Evolutionary conservation across 2,888 invertebrate species (phyloP).

Genomic region (Hoplodrina ambigua): DNA sequence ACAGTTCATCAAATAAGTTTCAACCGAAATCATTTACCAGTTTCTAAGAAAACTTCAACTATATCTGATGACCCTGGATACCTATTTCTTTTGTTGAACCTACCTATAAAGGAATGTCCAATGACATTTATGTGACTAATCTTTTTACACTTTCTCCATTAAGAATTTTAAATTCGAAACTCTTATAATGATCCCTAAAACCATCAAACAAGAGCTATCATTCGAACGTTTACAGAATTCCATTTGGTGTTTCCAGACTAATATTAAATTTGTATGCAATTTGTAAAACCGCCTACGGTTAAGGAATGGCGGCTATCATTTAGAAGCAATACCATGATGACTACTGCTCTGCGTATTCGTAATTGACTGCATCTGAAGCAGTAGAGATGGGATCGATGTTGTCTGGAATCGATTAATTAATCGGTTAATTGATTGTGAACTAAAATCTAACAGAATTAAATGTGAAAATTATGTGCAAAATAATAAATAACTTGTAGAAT

Average conservation of each 20-base stretch:
- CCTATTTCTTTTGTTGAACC: no score
- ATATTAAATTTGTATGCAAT: constrained; percentile 69
- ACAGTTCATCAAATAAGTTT: no score
- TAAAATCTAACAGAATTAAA: no score
- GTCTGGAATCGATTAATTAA: constrained; percentile 6
- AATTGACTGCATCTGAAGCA: constrained; percentile 35
- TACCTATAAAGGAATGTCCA: no score
- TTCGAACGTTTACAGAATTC: constrained; percentile 57
- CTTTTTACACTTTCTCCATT: not conserved
- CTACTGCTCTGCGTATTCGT: constrained; percentile 70
- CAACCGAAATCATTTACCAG: no score
- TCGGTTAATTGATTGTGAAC: no score
- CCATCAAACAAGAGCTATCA: constrained; percentile 37
- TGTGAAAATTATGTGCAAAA: no score
- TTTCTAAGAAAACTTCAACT: no score
- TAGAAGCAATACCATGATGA: constrained; percentile 76
- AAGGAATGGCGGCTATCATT: constrained; percentile 79
- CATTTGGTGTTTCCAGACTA: constrained; percentile 51
- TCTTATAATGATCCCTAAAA: constrained; percentile 30
- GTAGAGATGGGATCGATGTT: constrained; percentile 36
- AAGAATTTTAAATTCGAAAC: constrained; percentile 6
- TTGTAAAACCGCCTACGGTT: constrained; percentile 78
- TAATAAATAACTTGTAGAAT: no score
- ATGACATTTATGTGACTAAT: no score
- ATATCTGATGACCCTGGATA: no score